These are phyloP conservation scores for Drosophila vallismaia DNA, from an alignment of 2,888 invertebrate genomes.

Conservation along the genomic window DNA sequence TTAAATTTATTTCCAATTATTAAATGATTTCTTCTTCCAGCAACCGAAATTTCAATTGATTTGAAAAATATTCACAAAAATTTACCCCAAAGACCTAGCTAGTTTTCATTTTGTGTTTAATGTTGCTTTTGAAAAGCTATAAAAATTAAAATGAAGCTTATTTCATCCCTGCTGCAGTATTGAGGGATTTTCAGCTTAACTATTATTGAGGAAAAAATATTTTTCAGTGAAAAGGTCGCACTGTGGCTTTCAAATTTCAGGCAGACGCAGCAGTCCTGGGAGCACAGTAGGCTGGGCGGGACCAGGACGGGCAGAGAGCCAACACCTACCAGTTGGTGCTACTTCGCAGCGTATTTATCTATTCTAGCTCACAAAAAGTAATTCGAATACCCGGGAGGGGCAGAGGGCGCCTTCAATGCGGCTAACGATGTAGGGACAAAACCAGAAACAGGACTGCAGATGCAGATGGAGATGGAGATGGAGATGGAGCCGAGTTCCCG, in stretches of 20 bases:
- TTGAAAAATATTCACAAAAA: too few relatives aligned
- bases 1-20: too few relatives aligned
- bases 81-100: too few relatives aligned
- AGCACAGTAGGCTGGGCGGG: conserved; percentile 16
- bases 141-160: background rate
- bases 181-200: background rate
- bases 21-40: too few relatives aligned
- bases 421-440: conserved; percentile 73
- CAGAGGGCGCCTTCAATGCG: conserved; percentile 68
- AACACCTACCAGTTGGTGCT: conserved; percentile 42
- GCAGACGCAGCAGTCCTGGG: conserved; percentile 43
- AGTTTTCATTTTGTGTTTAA: too few relatives aligned
- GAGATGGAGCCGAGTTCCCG: conserved; percentile 38
- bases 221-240: conserved; percentile 54
- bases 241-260: conserved; percentile 70
- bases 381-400: conserved; percentile 46
- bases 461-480: conserved; percentile 35
- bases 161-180: background rate
- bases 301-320: conserved; percentile 14
- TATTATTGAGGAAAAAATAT: background rate
- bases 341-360: conserved; percentile 72
- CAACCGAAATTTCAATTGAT: too few relatives aligned
- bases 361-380: conserved; percentile 74
- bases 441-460: conserved; percentile 38
- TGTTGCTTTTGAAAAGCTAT: background rate